phyloP scores from a whole-genome alignment of 2,113 vertebrate species.

The Antennarius striatus region DNA sequence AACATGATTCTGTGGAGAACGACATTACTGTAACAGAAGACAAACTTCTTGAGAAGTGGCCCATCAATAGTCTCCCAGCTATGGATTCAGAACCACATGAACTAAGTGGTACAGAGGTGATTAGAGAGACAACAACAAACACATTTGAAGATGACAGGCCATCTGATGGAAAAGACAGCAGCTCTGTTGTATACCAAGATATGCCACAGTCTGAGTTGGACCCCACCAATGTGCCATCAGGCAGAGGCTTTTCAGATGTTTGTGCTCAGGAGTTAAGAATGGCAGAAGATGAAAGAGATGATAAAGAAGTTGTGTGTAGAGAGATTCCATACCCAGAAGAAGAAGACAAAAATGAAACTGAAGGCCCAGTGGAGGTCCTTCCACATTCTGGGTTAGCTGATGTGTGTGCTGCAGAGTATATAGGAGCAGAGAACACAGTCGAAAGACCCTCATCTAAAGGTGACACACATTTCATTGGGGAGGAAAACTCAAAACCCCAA shows the following conservation, averaged over 20 bases:
- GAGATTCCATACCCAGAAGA: constrained; percentile 3
- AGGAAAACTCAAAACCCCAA: constrained; percentile 24
- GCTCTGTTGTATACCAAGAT: constrained; percentile 26
- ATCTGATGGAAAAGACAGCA: constrained; percentile 29
- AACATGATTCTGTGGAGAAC: constrained; percentile 6
- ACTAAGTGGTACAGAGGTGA: constrained; percentile 11
- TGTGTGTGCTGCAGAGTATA: constrained; percentile 51
- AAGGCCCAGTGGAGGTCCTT: constrained; percentile 14
- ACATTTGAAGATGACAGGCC: constrained; percentile 23
- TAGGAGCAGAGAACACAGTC: background rate
- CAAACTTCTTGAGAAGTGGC: constrained; percentile 9
- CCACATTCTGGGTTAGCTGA: constrained; percentile 28
- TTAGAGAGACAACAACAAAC: constrained; percentile 9
- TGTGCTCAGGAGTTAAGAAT: constrained; percentile 49
- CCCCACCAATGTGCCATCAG: constrained; percentile 7
- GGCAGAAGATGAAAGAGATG: constrained; percentile 10
- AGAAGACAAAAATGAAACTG: constrained; percentile 23
- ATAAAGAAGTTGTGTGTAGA: constrained; percentile 10
- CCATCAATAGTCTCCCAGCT: constrained; percentile 13
- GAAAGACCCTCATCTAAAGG: constrained; percentile 10
- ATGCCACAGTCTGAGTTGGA: constrained; percentile 34
- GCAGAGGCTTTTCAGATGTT: constrained; percentile 46
- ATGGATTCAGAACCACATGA: constrained; percentile 45
- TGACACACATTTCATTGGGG: constrained; percentile 11
- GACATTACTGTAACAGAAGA: constrained; percentile 1